Conservation (phyloP, 1,140 invertebrate genomes). For the Drosophila insularis region DNA sequence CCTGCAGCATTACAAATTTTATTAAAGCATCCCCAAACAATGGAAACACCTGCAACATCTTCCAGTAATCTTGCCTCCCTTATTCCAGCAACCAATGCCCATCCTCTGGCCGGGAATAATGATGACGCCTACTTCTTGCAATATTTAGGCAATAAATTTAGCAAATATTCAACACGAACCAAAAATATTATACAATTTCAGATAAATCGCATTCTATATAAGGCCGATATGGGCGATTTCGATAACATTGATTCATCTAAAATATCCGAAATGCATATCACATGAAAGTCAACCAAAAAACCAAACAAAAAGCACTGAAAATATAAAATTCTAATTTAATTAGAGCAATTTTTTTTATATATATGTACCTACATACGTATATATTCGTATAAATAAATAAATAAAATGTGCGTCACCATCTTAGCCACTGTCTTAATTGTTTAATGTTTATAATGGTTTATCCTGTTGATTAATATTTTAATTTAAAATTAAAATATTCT, state of each 20-base stretch:
- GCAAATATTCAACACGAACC: constrained; percentile 39
- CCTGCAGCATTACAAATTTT: neutral
- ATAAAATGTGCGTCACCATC: too few species aligned
- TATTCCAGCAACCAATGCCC: neutral
- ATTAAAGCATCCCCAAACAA: neutral
- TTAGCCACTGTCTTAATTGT: too few species aligned
- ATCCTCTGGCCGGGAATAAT: neutral
- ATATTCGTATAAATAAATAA: too few species aligned
- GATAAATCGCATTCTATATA: constrained; percentile 54
- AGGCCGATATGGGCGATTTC: constrained; percentile 54
- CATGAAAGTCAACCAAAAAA: neutral
- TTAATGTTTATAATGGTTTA: too few species aligned
- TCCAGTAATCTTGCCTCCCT: too few species aligned
- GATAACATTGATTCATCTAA: constrained; percentile 32
- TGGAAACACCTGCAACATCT: neutral
- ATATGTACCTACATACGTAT: too few species aligned
- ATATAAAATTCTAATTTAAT: too few species aligned
- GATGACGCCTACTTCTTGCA: constrained; percentile 46
- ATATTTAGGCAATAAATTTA: constrained; percentile 43
- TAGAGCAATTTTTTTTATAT: too few species aligned
- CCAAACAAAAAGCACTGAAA: too few species aligned
- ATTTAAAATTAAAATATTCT: too few species aligned
- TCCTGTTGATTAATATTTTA: too few species aligned
- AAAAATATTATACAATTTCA: constrained; percentile 52
- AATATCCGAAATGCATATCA: constrained; percentile 25